Conservation (phyloP, 2,888 invertebrate genomes). For the Cacoxenus indagator region DNA sequence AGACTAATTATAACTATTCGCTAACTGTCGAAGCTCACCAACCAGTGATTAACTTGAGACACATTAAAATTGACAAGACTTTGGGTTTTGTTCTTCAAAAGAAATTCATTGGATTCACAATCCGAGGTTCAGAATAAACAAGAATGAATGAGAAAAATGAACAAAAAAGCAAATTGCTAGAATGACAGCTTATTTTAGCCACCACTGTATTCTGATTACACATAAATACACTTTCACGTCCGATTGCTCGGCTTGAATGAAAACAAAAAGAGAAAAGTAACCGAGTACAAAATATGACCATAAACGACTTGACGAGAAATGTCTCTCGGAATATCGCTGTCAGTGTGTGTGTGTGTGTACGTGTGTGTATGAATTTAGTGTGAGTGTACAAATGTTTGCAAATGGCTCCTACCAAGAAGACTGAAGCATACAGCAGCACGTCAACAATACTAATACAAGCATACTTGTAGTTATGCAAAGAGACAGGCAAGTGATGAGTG, state of each 20-base stretch:
- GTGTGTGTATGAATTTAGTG: not conserved
- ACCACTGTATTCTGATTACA: constrained; percentile 45
- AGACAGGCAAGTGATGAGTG: constrained; percentile 21
- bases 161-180: not conserved
- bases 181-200: constrained; percentile 43
- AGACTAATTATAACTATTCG: no score
- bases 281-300: constrained; percentile 38
- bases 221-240: constrained; percentile 34
- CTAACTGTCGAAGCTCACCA: no score
- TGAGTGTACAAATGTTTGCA: constrained; percentile 2
- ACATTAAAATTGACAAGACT: no score
- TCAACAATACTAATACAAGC: not conserved
- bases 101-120: no score
- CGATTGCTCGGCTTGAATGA: constrained; percentile 32
- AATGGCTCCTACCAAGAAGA: constrained; percentile 19
- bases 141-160: not conserved
- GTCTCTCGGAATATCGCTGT: constrained; percentile 17
- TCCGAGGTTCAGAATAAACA: no score
- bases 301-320: constrained; percentile 47
- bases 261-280: constrained; percentile 9
- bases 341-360: not conserved
- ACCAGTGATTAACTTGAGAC: no score
- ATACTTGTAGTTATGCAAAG: constrained; percentile 1
- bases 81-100: no score
- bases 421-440: no score